Evolutionary conservation across 1,140 invertebrate genomes (phyloP), one percentile per base, ranked within the genome.

Genomic region (Oscheius sp.): DNA sequence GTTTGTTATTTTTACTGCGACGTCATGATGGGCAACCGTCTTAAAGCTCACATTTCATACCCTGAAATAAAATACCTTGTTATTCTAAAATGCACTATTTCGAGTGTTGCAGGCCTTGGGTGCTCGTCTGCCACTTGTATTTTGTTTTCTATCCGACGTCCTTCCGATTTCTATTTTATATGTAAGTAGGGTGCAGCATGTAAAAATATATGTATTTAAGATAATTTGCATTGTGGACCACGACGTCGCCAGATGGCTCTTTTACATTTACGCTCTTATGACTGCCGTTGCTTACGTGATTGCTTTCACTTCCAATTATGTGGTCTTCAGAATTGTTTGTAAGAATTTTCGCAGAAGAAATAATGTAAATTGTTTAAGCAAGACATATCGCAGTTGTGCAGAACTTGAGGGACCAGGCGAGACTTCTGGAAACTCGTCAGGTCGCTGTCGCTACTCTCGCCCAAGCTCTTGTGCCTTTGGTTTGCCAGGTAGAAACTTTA

Each of bases 371-470:
- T 23, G 10, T 62, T 64, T 34, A 23, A 71, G 69, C 79, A 15
- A 61, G 64, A 35, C 79, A 80, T 58, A 79, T 80, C 26, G 28
- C 26, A 26, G 78, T 80, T 20, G 79, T 80, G 3, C 70, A 79
- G 46, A 82, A 76, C 66, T 58, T 80, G 15, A 74, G 75, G 31
- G 79, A 80, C 63, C 52, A 78, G 38, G 75, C 71, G 7, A 18
- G 79, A 18, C 63, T 80, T 52, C 35, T 81, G 13, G 79, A 80
- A 55, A 80, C 79, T 13, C 38, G 74, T 13, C 79, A 80, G 63
- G 78, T 80, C 31, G 79, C 79, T 3, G 34, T 80, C 23, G 79
- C 79, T 1, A 80, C 79, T 2, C 46, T 81, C n/a, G 76, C 74
- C 15, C 79, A 80, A 68, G 79, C 79, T 7, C 23, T 80, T 0